Evolutionary conservation across 1,140 invertebrate species (phyloP), one percentile per base, ranked within the genome.

Genomic region (Lepidostoma basale): DNA sequence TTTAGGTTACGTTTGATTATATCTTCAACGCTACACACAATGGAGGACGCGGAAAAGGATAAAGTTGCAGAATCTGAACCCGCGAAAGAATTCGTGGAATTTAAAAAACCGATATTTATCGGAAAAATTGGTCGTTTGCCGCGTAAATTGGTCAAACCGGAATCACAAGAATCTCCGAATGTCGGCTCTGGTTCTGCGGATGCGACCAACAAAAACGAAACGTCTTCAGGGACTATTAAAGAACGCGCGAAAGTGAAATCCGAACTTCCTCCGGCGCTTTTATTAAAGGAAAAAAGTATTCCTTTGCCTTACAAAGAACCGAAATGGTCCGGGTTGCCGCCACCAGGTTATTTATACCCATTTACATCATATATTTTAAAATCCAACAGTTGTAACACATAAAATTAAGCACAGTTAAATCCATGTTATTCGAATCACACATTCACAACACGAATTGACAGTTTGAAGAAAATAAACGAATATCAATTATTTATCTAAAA

Each of bases 271-370:
- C 74, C 78, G 3, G 74, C 76, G 1, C 70, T 76, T 22, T 68
- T 76, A 5, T 30, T 77, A 3, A 82, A 78, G 39, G 78, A 81
- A 74, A 64, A 78, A 42, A 73, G 72, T 16, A 77, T 75, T 1
- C 76, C 78, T n/a, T 75, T 81, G 68, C 86, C 89, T 0, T 94
- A 95, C 74, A 87, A 85, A 77, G 90, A 92, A 76, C 93, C 93
- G 1, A 77, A 81, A 62, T 95, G 92, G 92, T 87, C 89, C 45
- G 88, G 88, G 0, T 68, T 85, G n/a, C 88, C 91, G 3, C 76
- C 82, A 16, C 74, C 80, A 23, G 76, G 81, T 70, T 80, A 83
- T n/a, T n/a, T n/a, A n/a, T n/a, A n/a, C n/a, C n/a, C n/a, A n/a
- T n/a, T n/a, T n/a, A n/a, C n/a, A n/a, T n/a, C n/a, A n/a, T n/a